Evolutionary conservation across 2,888 invertebrate genomes (phyloP), one percentile per base, ranked within the genome.

Genomic region (Stenichneumon culpator): DNA sequence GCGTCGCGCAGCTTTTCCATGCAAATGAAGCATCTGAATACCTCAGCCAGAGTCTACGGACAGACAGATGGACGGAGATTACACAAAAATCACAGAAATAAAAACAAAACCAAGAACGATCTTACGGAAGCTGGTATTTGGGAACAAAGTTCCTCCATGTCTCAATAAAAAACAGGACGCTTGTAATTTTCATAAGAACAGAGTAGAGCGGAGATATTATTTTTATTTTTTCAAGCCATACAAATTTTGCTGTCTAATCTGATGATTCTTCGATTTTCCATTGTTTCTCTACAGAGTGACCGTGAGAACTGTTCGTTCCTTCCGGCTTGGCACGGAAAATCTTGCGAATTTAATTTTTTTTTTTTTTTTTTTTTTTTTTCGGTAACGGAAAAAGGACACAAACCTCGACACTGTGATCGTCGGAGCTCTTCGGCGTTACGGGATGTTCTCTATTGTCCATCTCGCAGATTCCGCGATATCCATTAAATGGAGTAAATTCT

Each of bases 1-100:
- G 98, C 98, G 94, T 99, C 98, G 91, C 97, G 96, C 92, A 99
- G 95, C 94, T 98, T 98, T 95, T 98, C 98, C 98, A 98, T 99
- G 94, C 98, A 99, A 93, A 99, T 99, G 94, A 98, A 98, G 95
- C 98, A 99, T 93, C 98, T 96, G 94, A 99, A 99, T 75, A 98
- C 98, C 95, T 98, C 98, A 78, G 98, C 97, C 93, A 98, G 94
- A 82, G 97, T 97, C 97, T 98, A 95, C 14, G 22, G 32, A 50
- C 25, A 94, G 16, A 14, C 14, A 1, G 44, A 87, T 67, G 77
- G 72, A 79, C 78, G 82, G 82, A 77, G 74, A 80, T 28, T 69
- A 47, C 47, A 63, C 75, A 36, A 67, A 39, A 88, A 86, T 73
- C 84, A 72, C 73, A 60, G 36, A 60, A 75, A 52, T 28, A 81